Evolutionary conservation across 2,797 vertebrate genomes (phyloP), one percentile per base, ranked within the genome.

Genomic region (Lepilemur ruficaudatus): DNA sequence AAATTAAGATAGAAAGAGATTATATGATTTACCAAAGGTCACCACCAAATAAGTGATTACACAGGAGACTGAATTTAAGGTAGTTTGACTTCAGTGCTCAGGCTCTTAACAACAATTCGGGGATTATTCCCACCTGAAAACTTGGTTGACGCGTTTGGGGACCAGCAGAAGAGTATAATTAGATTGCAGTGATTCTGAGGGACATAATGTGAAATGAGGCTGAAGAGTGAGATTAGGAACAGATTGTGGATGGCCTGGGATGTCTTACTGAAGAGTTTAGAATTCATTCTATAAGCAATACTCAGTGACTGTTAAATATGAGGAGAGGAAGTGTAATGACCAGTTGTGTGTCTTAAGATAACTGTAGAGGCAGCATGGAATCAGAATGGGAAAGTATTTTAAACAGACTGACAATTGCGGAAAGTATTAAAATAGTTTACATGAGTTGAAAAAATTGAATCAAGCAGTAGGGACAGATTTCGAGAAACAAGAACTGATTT

Each of bases 131-230:
- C 96, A 95, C 65, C 81, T 97, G 94, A 72, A 95, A 96, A 89
- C 61, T 94, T 89, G 83, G 55, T 76, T 67, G 73, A 61, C 2
- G 2, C 17, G 4, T 70, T 90, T 80, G 72, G 96, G 91, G 82
- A 89, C 59, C 59, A 96, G 52, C 22, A 73, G 70, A 89, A 95
- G 85, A 96, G 63, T 55, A 65, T 96, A 97, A 96, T 97, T 95
- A 96, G 92, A 95, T 50, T 89, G 75, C 32, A 95, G 89, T 76
- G 86, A 96, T 94, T 95, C 52, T 96, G 97, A 94, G 93, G 89
- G 93, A 96, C 96, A 97, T 98, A 97, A 97, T 97, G 97, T 96
- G 97, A 97, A 98, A 97, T 97, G 97, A 97, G 78, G 95, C 97
- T 97, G 96, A 98, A 97, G 95, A 97, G 75, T 87, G 93, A 98